A percentile compares a stretch with the other conserved stretches of the same genome.
These are phyloP conservation scores for Brevimyrus niger DNA, from an alignment of 2,113 vertebrate genomes.

Conservation along the genomic window DNA sequence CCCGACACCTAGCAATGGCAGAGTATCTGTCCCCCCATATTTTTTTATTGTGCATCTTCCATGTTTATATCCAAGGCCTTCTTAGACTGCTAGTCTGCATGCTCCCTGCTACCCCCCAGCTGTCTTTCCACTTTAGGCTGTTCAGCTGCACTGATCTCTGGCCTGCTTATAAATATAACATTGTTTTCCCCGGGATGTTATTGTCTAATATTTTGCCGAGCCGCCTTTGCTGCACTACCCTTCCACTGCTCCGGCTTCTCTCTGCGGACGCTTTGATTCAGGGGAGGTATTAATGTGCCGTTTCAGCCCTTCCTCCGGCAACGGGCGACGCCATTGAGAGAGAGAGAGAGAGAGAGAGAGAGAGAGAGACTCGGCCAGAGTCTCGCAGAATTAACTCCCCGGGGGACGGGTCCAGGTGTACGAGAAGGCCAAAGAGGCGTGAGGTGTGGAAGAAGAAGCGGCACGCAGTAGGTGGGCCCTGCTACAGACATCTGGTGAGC, in stretches of 20 bases:
- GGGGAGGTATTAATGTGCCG: neutral
- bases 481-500: neutral
- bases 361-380: neutral
- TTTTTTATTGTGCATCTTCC: neutral
- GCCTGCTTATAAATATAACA: neutral
- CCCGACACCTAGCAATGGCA: conserved; percentile 19
- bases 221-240: neutral
- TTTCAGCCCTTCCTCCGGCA: neutral
- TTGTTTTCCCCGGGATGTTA: neutral
- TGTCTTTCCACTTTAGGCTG: neutral
- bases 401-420: neutral
- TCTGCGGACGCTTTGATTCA: neutral
- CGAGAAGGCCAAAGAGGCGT: neutral
- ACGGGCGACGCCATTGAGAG: neutral
- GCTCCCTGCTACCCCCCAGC: neutral
- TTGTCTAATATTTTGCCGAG: neutral
- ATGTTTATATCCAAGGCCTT: conserved; percentile 13
- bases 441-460: neutral
- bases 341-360: neutral
- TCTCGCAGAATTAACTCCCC: neutral
- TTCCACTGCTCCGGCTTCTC: neutral
- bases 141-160: neutral
- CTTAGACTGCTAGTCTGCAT: neutral
- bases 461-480: neutral
- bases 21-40: conserved; percentile 23